Conservation (phyloP, 2,113 vertebrate genomes). For the Numida meleagris region DNA sequence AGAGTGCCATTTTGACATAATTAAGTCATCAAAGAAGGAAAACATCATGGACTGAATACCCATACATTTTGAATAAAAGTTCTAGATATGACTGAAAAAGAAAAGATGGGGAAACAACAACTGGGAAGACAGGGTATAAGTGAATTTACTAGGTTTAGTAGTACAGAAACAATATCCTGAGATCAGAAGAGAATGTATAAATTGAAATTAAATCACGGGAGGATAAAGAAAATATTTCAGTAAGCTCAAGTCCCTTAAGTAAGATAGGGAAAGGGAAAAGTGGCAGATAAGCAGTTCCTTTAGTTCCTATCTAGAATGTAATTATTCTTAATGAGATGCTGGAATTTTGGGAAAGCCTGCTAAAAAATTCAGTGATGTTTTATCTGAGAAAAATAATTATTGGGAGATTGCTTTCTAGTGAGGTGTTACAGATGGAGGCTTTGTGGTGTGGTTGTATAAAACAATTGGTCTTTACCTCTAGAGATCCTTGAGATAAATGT, state of each 20-base stretch:
- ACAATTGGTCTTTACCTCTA: slow-evolving; percentile 66
- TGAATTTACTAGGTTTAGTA: neutral
- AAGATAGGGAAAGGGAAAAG: neutral
- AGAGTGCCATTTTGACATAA: neutral
- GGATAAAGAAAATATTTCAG: neutral
- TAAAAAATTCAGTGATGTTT: slow-evolving; percentile 32
- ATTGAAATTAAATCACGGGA: neutral
- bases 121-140: neutral
- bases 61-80: neutral
- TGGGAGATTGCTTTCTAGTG: slow-evolving; percentile 23
- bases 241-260: neutral
- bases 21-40: neutral
- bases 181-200: neutral
- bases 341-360: slow-evolving; percentile 19
- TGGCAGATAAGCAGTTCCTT: neutral
- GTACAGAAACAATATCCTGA: neutral
- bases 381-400: slow-evolving; percentile 63
- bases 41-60: neutral
- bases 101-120: neutral
- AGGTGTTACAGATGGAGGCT: slow-evolving; percentile 64
- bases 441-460: slow-evolving; percentile 58
- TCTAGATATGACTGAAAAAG: neutral
- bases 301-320: neutral
- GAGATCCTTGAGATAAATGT: slow-evolving; percentile 36
- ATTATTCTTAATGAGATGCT: slow-evolving; percentile 42